Evolutionary conservation across 2,888 invertebrate genomes (phyloP), one percentile per base, ranked within the genome.

Genomic region (Drosophila differens): DNA sequence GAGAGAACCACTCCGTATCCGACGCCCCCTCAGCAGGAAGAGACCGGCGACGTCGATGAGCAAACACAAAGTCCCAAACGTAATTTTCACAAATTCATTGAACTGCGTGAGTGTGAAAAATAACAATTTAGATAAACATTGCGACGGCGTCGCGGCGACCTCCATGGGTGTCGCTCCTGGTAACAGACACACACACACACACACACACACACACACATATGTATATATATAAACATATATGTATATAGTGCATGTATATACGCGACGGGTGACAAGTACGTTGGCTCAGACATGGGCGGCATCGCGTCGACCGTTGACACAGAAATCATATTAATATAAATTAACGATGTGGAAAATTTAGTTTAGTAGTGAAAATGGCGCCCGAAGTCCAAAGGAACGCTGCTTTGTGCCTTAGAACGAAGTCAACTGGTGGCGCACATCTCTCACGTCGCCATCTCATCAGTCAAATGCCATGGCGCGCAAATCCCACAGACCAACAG

Each of bases 271-370:
- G 69, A 54, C 47, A 59, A 67, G 54, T 54, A 64, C 67, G 63
- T 70, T 68, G 74, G 74, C 71, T 79, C 69, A 76, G 80, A 74
- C 79, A 69, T 77, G 78, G 74, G 74, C 76, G 76, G 74, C 72
- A 70, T 49, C 74, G 76, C 77, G 83, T 76, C 79, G 89, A 80
- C 76, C 86, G 77, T 86, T 90, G 91, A 91, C 91, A 91, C 89
- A 86, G 87, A 92, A 91, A 91, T 91, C 91, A 92, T 92, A 93
- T 93, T 93, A 93, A 93, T 93, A 93, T 92, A 93, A 93, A 93
- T 93, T 93, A 93, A 93, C 93, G 93, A 93, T 92, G 93, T 91
- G 93, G 93, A 93, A 93, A 93, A 93, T 93, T 93, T 92, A 93
- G 92, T 93, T 93, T 93, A 93, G 92, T 93, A 91, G 90, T 87